phyloP scores from a whole-genome alignment of 2,113 vertebrate species.

The Dendropsophus ebraccatus region DNA sequence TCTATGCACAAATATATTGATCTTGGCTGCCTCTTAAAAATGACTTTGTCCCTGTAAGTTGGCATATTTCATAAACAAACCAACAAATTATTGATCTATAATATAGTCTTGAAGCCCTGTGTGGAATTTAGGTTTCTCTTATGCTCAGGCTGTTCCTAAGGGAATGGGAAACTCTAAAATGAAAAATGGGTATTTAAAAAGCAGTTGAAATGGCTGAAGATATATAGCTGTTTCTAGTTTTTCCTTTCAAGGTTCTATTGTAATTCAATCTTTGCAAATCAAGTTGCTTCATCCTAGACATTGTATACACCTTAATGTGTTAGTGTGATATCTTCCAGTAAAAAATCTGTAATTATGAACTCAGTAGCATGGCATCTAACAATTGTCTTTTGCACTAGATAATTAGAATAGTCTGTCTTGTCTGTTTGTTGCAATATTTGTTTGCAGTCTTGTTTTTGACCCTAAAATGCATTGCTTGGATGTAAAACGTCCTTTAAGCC shows the following conservation, averaged over 20 bases:
- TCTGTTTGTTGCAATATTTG: slow-evolving; percentile 17
- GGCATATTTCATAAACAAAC: slow-evolving; percentile 88
- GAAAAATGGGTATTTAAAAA: slow-evolving; percentile 75
- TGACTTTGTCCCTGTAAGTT: slow-evolving; percentile 79
- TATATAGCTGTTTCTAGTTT: slow-evolving; percentile 62
- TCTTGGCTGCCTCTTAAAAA: slow-evolving; percentile 81
- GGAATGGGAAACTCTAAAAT: slow-evolving; percentile 75
- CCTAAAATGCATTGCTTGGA: neutral
- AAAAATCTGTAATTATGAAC: slow-evolving; percentile 57
- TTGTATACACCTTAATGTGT: slow-evolving; percentile 32
- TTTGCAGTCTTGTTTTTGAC: neutral
- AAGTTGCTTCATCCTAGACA: slow-evolving; percentile 34
- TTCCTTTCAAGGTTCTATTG: slow-evolving; percentile 58
- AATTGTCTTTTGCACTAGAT: slow-evolving; percentile 41
- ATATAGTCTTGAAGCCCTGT: slow-evolving; percentile 77
- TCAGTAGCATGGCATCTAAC: slow-evolving; percentile 50
- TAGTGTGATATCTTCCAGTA: slow-evolving; percentile 42
- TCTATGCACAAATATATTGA: slow-evolving; percentile 84
- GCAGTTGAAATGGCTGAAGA: slow-evolving; percentile 69
- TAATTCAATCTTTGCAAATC: slow-evolving; percentile 62
- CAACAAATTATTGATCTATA: slow-evolving; percentile 83
- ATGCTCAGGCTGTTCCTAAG: slow-evolving; percentile 77
- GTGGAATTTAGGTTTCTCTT: slow-evolving; percentile 79
- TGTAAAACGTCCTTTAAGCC: neutral
- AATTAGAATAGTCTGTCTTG: slow-evolving; percentile 42